phyloP scores from a whole-genome alignment of 2,113 vertebrate genomes.

The Pyxicephalus adspersus region DNA sequence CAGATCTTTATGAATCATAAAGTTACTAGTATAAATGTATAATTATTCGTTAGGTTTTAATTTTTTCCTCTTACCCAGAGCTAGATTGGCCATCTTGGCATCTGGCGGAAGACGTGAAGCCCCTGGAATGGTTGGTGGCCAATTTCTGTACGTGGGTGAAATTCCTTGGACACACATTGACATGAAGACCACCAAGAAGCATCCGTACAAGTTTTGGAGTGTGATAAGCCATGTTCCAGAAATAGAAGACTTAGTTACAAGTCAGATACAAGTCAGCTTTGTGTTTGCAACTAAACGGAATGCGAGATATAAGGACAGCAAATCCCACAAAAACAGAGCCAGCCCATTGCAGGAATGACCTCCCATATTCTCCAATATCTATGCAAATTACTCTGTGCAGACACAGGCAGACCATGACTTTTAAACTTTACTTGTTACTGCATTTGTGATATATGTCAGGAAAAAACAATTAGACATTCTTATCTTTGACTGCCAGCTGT shows the following conservation, averaged over 20 bases:
- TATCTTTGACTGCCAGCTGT: too few species aligned
- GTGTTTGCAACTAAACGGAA: not conserved
- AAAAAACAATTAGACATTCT: too few species aligned
- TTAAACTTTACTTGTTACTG: too few species aligned
- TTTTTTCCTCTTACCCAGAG: conserved; percentile 14
- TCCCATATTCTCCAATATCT: too few species aligned
- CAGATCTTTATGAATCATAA: not conserved
- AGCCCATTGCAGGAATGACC: conserved; percentile 14
- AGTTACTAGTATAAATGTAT: not conserved
- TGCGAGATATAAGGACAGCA: conserved; percentile 11
- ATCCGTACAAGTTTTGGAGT: not conserved
- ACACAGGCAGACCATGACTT: not conserved
- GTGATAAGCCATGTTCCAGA: conserved; percentile 11
- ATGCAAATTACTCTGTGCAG: not conserved
- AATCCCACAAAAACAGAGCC: not conserved
- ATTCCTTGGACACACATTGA: not conserved
- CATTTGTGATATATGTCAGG: too few species aligned
- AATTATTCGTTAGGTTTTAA: not conserved
- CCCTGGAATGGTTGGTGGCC: not conserved
- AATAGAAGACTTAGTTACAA: not conserved
- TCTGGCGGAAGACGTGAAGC: conserved; percentile 1
- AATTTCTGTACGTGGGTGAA: not conserved
- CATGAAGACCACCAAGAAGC: not conserved
- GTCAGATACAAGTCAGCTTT: not conserved
- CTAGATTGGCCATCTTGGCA: conserved; percentile 1